phyloP scores from a whole-genome alignment of 2,888 invertebrate species.

The Holacanthella duospinosa region DNA sequence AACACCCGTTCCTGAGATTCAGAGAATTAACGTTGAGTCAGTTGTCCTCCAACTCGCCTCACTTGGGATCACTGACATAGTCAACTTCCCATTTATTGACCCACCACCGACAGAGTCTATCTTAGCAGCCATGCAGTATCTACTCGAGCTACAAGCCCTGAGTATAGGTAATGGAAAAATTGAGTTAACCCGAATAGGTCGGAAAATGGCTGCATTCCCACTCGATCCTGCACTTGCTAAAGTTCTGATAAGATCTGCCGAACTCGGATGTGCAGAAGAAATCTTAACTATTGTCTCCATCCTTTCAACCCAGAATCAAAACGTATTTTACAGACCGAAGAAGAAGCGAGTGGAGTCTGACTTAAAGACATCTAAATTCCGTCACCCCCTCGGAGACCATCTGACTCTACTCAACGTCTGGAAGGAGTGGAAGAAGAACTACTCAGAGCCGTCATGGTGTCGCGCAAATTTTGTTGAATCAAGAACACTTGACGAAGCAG shows the following conservation, averaged over 20 bases:
- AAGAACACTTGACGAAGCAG: slow-evolving; percentile 7
- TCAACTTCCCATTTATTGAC: slow-evolving; percentile 99
- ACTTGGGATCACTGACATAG: slow-evolving; percentile 84
- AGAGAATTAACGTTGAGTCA: slow-evolving; percentile 11
- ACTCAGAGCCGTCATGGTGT: slow-evolving; percentile 7
- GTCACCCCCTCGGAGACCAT: slow-evolving; percentile 9
- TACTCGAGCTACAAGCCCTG: slow-evolving; percentile 89
- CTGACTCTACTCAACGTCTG: slow-evolving; percentile 11
- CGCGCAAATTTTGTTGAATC: slow-evolving; percentile 7
- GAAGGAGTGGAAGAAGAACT: slow-evolving; percentile 2
- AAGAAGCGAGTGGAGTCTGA: slow-evolving; percentile 7
- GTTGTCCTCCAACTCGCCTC: slow-evolving; percentile 9
- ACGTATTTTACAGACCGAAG: slow-evolving; percentile 11
- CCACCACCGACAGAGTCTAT: slow-evolving; percentile 75
- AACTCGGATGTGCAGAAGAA: slow-evolving; percentile 93
- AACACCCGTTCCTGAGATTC: slow-evolving; percentile 12
- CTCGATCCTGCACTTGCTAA: slow-evolving; percentile 95
- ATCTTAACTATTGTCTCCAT: slow-evolving; percentile 96
- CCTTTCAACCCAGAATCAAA: slow-evolving; percentile 54
- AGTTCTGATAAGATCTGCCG: slow-evolving; percentile 97
- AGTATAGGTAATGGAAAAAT: slow-evolving; percentile 74
- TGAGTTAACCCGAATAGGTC: slow-evolving; percentile 56
- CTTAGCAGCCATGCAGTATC: slow-evolving; percentile 65
- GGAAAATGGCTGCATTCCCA: slow-evolving; percentile 97
- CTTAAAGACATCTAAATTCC: not conserved